These are phyloP conservation scores for Microcaecilia unicolor DNA, from an alignment of 2,797 vertebrate species.

Conservation along the genomic window DNA sequence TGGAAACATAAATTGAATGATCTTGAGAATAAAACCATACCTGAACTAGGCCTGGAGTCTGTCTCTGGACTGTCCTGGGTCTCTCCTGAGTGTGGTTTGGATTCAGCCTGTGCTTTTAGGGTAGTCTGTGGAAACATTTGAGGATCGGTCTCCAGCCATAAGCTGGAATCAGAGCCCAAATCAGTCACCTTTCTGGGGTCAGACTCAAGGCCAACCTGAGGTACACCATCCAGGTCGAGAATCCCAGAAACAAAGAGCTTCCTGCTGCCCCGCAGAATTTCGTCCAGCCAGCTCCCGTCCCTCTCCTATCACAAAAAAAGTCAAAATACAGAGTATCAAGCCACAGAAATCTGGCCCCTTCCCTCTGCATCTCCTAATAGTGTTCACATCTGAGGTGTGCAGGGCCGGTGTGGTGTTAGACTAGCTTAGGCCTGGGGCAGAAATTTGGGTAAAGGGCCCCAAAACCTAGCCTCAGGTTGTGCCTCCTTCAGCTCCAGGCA, in stretches of 20 bases:
- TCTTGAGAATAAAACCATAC: too few species aligned
- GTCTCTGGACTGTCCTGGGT: conserved; percentile 41
- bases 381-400: too few species aligned
- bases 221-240: conserved; percentile 15
- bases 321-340: too few species aligned
- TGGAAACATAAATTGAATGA: too few species aligned
- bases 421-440: too few species aligned
- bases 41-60: conserved; percentile 78
- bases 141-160: not conserved
- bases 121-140: not conserved
- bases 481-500: too few species aligned
- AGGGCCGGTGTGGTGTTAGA: too few species aligned
- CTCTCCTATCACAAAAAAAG: too few species aligned
- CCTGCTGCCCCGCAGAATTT: not conserved
- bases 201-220: not conserved
- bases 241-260: not conserved
- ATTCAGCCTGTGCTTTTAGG: conserved; percentile 25
- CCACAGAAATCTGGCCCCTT: too few species aligned
- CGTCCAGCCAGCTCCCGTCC: not conserved
- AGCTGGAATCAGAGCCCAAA: conserved; percentile 6
- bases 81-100: conserved; percentile 51
- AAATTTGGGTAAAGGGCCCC: too few species aligned
- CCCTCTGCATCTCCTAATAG: too few species aligned
- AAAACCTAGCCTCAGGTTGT: too few species aligned
- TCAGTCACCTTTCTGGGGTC: not conserved